Percentiles rank a stretch among this genome's conserved stretches.
Conservation (phyloP, 2,888 invertebrate genomes). For the Calephelis perditalis region DNA sequence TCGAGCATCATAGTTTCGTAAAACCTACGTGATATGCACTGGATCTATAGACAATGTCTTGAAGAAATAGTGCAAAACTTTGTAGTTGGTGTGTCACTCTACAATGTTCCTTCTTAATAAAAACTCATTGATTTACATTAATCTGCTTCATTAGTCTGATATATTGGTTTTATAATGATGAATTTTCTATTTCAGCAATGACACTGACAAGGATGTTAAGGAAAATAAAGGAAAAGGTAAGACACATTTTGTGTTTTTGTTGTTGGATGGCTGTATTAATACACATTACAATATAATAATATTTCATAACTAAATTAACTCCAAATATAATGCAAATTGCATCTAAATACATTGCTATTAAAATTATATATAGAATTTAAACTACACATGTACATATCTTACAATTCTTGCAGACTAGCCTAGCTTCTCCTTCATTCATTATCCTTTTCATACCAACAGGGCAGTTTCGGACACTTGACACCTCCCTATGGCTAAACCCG, state of each 20-base stretch:
- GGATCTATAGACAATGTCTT: slow-evolving; percentile 22
- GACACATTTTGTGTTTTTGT: background rate
- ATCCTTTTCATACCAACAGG: no score
- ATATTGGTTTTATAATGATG: slow-evolving; percentile 30
- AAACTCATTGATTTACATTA: slow-evolving; percentile 8
- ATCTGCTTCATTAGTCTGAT: background rate
- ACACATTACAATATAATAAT: no score
- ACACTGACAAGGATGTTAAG: slow-evolving; percentile 55
- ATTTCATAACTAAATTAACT: no score
- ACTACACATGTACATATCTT: background rate
- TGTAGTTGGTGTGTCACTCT: slow-evolving; percentile 53
- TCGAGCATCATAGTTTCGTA: background rate
- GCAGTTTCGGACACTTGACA: no score
- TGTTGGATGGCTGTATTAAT: no score
- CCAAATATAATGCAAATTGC: no score
- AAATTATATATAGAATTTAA: no score
- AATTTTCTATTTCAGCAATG: slow-evolving; percentile 61
- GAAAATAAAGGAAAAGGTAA: slow-evolving; percentile 54
- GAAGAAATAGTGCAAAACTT: slow-evolving; percentile 75
- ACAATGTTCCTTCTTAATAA: slow-evolving; percentile 18
- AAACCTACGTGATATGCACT: background rate
- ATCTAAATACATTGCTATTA: no score
- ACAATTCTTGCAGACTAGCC: no score
- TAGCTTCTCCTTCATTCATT: no score
- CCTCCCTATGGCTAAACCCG: no score